phyloP scores from a whole-genome alignment of 2,797 vertebrate species.

The Bradypus variegatus region DNA sequence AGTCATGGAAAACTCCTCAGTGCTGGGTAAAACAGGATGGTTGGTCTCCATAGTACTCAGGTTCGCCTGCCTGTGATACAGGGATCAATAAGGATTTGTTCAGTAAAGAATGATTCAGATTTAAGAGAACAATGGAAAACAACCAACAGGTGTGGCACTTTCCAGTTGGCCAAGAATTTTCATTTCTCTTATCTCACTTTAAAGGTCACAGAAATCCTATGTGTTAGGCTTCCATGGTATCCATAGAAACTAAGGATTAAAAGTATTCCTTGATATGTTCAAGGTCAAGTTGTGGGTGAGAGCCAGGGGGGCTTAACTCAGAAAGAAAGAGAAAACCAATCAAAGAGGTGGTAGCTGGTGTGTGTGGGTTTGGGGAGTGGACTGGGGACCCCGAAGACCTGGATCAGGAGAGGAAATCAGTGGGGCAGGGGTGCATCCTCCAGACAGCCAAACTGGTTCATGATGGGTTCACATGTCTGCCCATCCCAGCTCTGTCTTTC shows the following conservation, averaged over 20 bases:
- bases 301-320: background rate
- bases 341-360: rapidly evolving
- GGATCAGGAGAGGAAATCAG: background rate
- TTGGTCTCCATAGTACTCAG: background rate
- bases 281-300: background rate
- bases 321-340: background rate
- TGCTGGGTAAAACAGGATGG: background rate
- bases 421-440: rapidly evolving
- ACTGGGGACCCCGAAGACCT: no score
- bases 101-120: background rate
- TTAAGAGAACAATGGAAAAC: background rate
- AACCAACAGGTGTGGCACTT: background rate
- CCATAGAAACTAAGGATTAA: background rate
- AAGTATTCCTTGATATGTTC: background rate
- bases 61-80: no score
- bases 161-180: background rate
- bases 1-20: background rate
- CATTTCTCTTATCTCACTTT: background rate
- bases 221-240: background rate
- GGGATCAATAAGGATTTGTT: background rate
- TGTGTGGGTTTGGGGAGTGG: background rate
- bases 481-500: rapidly evolving
- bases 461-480: rapidly evolving
- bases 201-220: background rate
- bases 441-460: rapidly evolving